phyloP scores from a whole-genome alignment of 2,888 invertebrate genomes.

The Pelosia muscerda region DNA sequence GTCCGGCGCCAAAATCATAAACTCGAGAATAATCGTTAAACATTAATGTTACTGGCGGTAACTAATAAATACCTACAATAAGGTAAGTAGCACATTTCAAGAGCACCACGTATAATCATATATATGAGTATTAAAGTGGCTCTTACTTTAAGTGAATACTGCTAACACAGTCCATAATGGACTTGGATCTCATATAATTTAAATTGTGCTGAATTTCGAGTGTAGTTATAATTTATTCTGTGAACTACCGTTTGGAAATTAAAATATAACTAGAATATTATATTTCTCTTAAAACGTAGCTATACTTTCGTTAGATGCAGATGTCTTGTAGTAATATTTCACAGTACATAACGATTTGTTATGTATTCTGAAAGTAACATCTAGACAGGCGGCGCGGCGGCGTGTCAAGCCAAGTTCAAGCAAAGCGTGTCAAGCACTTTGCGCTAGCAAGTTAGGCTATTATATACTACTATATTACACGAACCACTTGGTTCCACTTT shows the following conservation, averaged over 20 bases:
- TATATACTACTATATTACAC: no score
- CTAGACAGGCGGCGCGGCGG: no score
- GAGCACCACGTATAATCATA: constrained; percentile 50
- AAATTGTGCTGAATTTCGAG: constrained; percentile 58
- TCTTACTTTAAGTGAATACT: constrained; percentile 75
- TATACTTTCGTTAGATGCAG: not conserved
- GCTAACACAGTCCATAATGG: constrained; percentile 66
- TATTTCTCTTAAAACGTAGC: not conserved
- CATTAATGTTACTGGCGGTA: constrained; percentile 54
- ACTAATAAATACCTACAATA: constrained; percentile 53
- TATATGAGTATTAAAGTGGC: constrained; percentile 68
- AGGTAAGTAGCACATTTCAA: constrained; percentile 51
- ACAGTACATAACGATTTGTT: no score
- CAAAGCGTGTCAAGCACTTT: no score
- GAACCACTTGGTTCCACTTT: no score
- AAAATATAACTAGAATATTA: no score
- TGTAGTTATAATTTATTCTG: constrained; percentile 41
- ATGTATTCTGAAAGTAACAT: no score
- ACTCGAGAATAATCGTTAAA: constrained; percentile 52
- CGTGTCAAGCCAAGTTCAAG: no score
- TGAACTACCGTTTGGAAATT: not conserved
- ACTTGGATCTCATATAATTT: constrained; percentile 62
- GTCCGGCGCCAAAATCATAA: not conserved
- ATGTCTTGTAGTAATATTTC: no score
- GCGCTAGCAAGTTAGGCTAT: no score